Evolutionary conservation across 2,888 invertebrate genomes (phyloP).

Genomic region (Yponomeuta cagnagella): DNA sequence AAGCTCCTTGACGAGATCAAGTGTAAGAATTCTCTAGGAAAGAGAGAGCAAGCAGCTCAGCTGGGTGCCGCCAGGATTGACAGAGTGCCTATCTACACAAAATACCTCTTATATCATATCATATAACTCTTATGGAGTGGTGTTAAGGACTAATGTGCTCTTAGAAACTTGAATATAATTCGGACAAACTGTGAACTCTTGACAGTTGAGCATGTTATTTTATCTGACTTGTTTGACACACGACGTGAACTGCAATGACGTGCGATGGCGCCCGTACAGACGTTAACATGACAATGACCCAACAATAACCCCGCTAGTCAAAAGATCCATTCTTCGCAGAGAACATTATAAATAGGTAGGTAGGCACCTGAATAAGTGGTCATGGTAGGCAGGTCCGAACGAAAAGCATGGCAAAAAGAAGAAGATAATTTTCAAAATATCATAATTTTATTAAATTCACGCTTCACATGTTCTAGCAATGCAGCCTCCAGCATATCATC

Average conservation of each 20-base stretch:
- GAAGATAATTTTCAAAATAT: too few relatives aligned
- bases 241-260: constrained; percentile 16
- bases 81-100: not conserved
- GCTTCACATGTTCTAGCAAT: too few relatives aligned
- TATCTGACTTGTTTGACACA: constrained; percentile 11
- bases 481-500: too few relatives aligned
- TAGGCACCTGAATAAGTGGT: not conserved
- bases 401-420: not conserved
- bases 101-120: not conserved
- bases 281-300: constrained; percentile 19
- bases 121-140: not conserved
- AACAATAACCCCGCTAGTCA: constrained; percentile 4
- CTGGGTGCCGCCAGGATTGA: constrained; percentile 7
- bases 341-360: constrained; percentile 1
- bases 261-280: constrained; percentile 24
- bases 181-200: constrained; percentile 6
- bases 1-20: not conserved
- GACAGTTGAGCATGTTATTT: constrained; percentile 5
- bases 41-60: constrained; percentile 14
- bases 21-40: not conserved
- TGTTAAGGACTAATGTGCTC: not conserved
- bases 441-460: too few relatives aligned
- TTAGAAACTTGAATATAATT: not conserved
- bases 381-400: not conserved
- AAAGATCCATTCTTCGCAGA: constrained; percentile 7